Evolutionary conservation across 2,888 invertebrate species (phyloP), one percentile per base, ranked within the genome.

Genomic region (Schizotus pectinicornis): DNA sequence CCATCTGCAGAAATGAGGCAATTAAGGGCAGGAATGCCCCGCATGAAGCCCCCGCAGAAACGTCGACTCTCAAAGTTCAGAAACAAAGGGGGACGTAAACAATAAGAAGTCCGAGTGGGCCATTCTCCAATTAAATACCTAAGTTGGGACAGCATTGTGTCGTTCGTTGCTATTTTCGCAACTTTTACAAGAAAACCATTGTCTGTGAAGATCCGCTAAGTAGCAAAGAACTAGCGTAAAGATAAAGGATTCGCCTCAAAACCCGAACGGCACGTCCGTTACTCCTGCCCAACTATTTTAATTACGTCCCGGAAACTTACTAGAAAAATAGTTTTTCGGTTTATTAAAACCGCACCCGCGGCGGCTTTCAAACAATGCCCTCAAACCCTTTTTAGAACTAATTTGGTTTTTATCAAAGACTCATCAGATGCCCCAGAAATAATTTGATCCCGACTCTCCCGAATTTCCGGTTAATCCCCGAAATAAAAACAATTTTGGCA

Each of bases 41-140:
- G 32, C 34, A 36, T 14, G 37, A 14, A 47, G 45, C 58, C 57
- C 55, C 41, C 35, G 48, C 63, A 60, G 55, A 58, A 62, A 51
- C 41, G 54, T 64, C 60, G 52, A 48, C 61, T 64, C 64, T 67
- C 67, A 65, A 67, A 67, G 67, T 72, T 67, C 66, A 64, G 61
- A 66, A 68, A 70, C 63, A 66, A 74, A 73, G 72, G 72, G 69
- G 69, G 74, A 72, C 66, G 71, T 74, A 74, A 74, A 75, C 74
- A 75, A 74, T 75, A 74, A 72, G 71, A 72, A 73, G 72, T 74
- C 71, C 63, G 68, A 57, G 62, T 68, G 68, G 68, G 63, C 64
- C 62, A 64, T 70, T 73, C 73, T 72, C 67, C 75, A 74, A 75
- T 75, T 75, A 75, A 74, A 74, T 75, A 74, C 74, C 74, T 66